Conservation (phyloP, 2,888 invertebrate genomes). For the Macrophya alboannulata region DNA sequence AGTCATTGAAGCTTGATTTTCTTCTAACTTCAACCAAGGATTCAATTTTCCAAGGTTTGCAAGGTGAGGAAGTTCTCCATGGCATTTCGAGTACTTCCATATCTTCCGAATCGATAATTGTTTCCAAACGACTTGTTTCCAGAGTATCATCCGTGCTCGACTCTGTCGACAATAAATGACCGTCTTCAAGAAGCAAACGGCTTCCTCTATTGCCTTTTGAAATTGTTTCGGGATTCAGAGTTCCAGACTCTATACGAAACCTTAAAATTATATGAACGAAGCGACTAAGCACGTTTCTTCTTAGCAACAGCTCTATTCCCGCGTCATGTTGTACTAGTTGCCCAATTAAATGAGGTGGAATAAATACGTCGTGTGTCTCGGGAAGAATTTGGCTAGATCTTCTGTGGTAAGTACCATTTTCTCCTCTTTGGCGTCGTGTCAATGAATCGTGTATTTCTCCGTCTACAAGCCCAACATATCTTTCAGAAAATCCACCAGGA, state of each 20-base stretch:
- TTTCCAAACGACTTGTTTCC: slow-evolving; percentile 74
- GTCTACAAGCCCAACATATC: slow-evolving; percentile 95
- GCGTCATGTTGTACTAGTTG: slow-evolving; percentile 88
- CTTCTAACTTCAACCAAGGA: slow-evolving; percentile 70
- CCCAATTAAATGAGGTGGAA: slow-evolving; percentile 92
- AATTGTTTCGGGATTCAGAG: slow-evolving; percentile 68
- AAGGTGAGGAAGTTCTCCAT: slow-evolving; percentile 57
- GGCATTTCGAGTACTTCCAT: slow-evolving; percentile 66
- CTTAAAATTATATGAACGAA: slow-evolving; percentile 79
- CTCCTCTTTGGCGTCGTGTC: slow-evolving; percentile 91
- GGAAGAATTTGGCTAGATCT: slow-evolving; percentile 85
- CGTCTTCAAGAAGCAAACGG: slow-evolving; percentile 68
- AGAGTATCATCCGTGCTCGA: slow-evolving; percentile 69
- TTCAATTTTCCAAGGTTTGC: slow-evolving; percentile 68
- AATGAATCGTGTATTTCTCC: slow-evolving; percentile 93
- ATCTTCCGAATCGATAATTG: slow-evolving; percentile 76
- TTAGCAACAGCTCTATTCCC: slow-evolving; percentile 83
- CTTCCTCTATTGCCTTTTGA: slow-evolving; percentile 67
- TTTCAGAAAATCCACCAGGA: slow-evolving; percentile 75
- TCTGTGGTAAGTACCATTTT: slow-evolving; percentile 89
- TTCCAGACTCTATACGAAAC: slow-evolving; percentile 71
- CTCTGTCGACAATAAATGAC: slow-evolving; percentile 70
- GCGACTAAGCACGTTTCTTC: slow-evolving; percentile 81
- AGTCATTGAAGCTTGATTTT: slow-evolving; percentile 75
- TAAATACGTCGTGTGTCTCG: slow-evolving; percentile 80